Evolutionary conservation across 2,113 vertebrate genomes (phyloP).

Genomic region (Corvus hawaiiensis): DNA sequence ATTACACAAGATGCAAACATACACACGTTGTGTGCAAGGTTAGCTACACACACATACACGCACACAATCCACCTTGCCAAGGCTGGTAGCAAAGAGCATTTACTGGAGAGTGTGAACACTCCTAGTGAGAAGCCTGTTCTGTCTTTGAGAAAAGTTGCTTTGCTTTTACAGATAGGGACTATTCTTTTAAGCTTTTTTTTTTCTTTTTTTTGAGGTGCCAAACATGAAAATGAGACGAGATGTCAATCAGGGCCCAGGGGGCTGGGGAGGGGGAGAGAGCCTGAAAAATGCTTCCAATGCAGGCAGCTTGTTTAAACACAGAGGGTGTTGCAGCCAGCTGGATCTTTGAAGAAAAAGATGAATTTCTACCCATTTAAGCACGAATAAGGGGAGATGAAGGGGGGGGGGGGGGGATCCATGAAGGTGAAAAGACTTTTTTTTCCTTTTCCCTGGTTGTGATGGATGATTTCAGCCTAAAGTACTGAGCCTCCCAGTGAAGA

Average conservation of each 20-base stretch:
- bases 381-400: constrained; percentile 25
- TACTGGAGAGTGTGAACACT: neutral
- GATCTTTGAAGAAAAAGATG: constrained; percentile 54
- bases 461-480: constrained; percentile 35
- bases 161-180: neutral
- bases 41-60: neutral
- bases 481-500: constrained; percentile 9
- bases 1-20: neutral
- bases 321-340: neutral
- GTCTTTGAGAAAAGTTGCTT: constrained; percentile 4
- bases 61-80: neutral
- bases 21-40: fast-evolving
- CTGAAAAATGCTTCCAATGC: constrained; percentile 34
- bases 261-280: neutral
- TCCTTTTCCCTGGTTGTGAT: constrained; percentile 1
- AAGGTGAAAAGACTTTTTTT: constrained; percentile 29
- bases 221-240: constrained; percentile 30
- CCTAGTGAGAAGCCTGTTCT: neutral
- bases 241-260: neutral
- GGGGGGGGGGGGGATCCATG: neutral
- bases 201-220: neutral
- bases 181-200: neutral
- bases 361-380: constrained; percentile 58
- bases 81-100: neutral
- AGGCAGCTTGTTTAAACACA: constrained; percentile 7